Percentiles rank a stretch among this genome's conserved stretches.
These are phyloP conservation scores for Stenopsyche tienmushanensis DNA, from an alignment of 1,140 invertebrate genomes.

Conservation along the genomic window DNA sequence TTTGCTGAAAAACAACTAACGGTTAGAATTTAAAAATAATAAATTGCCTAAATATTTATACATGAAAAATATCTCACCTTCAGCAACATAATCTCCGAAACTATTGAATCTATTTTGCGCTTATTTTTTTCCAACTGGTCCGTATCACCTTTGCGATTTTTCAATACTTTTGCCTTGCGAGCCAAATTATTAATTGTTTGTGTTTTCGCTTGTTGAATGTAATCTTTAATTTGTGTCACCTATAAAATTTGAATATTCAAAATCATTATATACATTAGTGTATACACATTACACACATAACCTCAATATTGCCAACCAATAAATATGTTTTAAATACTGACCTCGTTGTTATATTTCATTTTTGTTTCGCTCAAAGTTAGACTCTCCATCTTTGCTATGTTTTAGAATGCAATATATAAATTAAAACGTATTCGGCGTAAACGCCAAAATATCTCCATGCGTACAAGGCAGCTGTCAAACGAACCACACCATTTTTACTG, in stretches of 20 bases:
- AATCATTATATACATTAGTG: no score
- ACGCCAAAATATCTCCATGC: neutral
- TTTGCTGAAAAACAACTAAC: constrained; percentile 30
- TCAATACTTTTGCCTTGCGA: constrained; percentile 30
- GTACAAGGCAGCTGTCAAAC: neutral
- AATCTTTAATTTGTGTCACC: constrained; percentile 32
- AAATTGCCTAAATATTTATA: neutral
- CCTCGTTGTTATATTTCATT: constrained; percentile 38
- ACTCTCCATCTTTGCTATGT: constrained; percentile 15
- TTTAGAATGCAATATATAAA: no score
- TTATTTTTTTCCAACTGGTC: constrained; percentile 29
- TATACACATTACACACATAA: no score
- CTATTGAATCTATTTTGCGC: constrained; percentile 21
- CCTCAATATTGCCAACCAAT: no score
- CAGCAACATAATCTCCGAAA: constrained; percentile 33
- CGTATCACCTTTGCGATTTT: constrained; percentile 19
- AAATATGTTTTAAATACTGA: constrained; percentile 6
- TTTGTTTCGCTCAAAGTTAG: constrained; percentile 24
- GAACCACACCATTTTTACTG: no score
- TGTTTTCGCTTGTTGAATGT: constrained; percentile 34
- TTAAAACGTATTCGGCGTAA: no score
- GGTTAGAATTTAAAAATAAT: constrained; percentile 13
- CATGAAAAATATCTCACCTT: constrained; percentile 31
- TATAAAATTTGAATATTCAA: no score
- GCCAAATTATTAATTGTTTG: constrained; percentile 32